These are phyloP conservation scores for Trissoscelio sp. DNA, from an alignment of 2,888 invertebrate genomes.

Conservation along the genomic window DNA sequence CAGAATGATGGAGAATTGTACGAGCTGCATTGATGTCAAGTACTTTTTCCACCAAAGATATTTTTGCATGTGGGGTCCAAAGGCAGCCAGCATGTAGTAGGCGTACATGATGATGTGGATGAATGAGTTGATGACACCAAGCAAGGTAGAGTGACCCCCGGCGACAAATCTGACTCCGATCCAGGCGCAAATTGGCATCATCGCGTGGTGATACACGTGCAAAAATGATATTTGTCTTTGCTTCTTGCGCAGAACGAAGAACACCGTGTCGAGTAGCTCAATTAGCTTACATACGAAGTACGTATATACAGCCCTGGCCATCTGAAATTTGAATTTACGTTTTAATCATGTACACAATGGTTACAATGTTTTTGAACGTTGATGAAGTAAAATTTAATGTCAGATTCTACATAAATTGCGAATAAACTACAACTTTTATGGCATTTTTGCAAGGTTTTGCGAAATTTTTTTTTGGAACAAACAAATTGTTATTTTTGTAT, in stretches of 20 bases:
- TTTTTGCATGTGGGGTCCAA: slow-evolving; percentile 94
- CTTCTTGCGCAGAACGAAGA: slow-evolving; percentile 97
- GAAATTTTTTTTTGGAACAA: too few relatives aligned
- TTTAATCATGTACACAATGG: too few relatives aligned
- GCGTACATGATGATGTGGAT: slow-evolving; percentile 96
- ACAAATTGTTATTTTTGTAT: too few relatives aligned
- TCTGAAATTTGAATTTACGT: too few relatives aligned
- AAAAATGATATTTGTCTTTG: slow-evolving; percentile 94
- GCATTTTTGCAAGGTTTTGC: too few relatives aligned
- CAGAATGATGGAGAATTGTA: slow-evolving; percentile 92
- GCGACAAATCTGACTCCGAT: slow-evolving; percentile 91
- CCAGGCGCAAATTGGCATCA: slow-evolving; percentile 95
- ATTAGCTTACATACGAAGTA: slow-evolving; percentile 95
- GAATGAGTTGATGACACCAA: slow-evolving; percentile 94
- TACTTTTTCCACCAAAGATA: slow-evolving; percentile 98
- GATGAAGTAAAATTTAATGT: too few relatives aligned
- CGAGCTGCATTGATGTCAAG: slow-evolving; percentile 93
- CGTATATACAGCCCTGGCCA: slow-evolving; percentile 90
- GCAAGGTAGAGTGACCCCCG: slow-evolving; percentile 94
- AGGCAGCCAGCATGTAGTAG: slow-evolving; percentile 94
- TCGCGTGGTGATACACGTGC: slow-evolving; percentile 96
- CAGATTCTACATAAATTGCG: too few relatives aligned
- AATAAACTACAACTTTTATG: too few relatives aligned
- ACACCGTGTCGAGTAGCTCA: slow-evolving; percentile 95
- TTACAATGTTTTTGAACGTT: too few relatives aligned